Evolutionary conservation across 2,113 vertebrate species (phyloP).

Genomic region (Pantherophis guttatus): DNA sequence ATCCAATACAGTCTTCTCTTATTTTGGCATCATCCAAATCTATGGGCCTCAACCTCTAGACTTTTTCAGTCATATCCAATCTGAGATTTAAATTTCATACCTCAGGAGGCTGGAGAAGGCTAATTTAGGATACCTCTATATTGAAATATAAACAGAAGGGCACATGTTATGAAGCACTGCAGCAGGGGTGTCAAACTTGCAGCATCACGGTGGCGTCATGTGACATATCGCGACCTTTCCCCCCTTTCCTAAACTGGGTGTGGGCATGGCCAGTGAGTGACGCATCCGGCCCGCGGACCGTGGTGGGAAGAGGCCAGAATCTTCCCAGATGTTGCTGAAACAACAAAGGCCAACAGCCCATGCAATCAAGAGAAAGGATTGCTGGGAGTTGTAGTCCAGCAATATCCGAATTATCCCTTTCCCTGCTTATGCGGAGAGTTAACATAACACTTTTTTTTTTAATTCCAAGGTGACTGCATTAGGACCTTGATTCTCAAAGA

Average conservation of each 20-base stretch:
- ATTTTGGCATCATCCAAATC: background rate
- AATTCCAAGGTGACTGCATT: background rate
- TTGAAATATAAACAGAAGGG: background rate
- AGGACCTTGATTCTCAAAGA: background rate
- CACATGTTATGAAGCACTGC: background rate
- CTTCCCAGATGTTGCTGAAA: background rate
- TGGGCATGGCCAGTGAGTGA: no score
- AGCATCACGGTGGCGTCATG: no score
- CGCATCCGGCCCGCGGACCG: accelerated
- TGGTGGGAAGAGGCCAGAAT: background rate
- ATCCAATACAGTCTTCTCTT: background rate
- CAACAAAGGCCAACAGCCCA: background rate
- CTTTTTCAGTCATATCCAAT: background rate
- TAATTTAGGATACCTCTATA: background rate
- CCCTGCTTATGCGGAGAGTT: background rate
- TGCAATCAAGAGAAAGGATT: background rate
- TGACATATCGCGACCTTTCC: no score
- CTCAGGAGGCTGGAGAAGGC: background rate
- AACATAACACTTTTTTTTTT: background rate
- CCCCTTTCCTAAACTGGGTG: no score
- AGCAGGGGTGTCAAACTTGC: background rate
- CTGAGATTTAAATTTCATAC: background rate
- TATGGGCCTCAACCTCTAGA: background rate
- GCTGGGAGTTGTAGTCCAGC: background rate
- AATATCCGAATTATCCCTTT: background rate